These are phyloP conservation scores for Calidris pygmaea DNA, from an alignment of 2,113 vertebrate species.

Conservation along the genomic window DNA sequence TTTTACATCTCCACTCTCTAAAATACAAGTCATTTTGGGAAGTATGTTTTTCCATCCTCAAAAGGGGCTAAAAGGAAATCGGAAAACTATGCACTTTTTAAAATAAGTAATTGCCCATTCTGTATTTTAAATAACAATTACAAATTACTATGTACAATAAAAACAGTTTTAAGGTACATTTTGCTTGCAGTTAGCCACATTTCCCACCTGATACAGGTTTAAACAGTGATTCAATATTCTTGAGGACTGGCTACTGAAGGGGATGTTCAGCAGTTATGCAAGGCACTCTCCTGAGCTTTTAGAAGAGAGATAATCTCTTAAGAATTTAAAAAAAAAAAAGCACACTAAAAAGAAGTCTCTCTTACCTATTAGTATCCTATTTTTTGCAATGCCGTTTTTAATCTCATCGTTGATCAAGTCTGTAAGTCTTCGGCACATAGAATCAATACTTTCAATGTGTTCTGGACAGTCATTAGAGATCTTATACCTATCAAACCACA, in stretches of 20 bases:
- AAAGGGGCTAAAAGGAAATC: background rate
- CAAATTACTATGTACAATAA: background rate
- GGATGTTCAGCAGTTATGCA: background rate
- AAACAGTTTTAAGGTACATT: background rate
- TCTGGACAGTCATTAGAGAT: slow-evolving; percentile 84
- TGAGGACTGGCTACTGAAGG: background rate
- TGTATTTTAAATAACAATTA: background rate
- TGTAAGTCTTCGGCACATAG: slow-evolving; percentile 78
- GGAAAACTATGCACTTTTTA: background rate
- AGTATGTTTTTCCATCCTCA: background rate
- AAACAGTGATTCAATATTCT: background rate
- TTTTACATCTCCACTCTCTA: background rate
- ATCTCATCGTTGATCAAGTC: slow-evolving; percentile 82
- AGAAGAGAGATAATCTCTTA: background rate
- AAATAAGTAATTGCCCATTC: background rate
- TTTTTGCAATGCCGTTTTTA: slow-evolving; percentile 79
- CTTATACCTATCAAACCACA: slow-evolving; percentile 92
- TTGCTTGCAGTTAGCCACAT: background rate
- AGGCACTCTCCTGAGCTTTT: background rate
- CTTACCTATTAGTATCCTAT: slow-evolving; percentile 86
- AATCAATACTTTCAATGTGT: slow-evolving; percentile 85
- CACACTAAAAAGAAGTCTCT: background rate
- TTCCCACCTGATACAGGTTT: background rate
- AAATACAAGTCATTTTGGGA: background rate
- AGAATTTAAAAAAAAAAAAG: background rate